Conservation (phyloP, 2,888 invertebrate genomes). For the Silvanus unidentatus region DNA sequence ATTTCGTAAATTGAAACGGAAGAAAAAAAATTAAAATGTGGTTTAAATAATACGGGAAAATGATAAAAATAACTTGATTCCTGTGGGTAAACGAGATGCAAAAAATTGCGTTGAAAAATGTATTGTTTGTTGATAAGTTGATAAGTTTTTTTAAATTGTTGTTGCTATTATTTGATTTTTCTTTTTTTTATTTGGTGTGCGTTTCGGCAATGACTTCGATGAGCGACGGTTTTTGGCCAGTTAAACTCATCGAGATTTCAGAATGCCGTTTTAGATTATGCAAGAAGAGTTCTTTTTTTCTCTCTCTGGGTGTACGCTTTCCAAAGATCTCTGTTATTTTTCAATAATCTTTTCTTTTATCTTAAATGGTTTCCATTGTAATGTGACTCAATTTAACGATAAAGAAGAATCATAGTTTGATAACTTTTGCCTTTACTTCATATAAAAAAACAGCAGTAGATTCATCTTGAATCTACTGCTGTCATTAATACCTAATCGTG, state of each 20-base stretch:
- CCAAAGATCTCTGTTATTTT: slow-evolving; percentile 26
- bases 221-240: slow-evolving; percentile 24
- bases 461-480: too few species aligned
- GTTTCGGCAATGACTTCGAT: slow-evolving; percentile 20
- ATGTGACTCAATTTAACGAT: slow-evolving; percentile 27
- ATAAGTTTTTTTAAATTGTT: slow-evolving; percentile 20
- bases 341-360: slow-evolving; percentile 28
- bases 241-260: slow-evolving; percentile 23
- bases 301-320: slow-evolving; percentile 17
- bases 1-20: too few species aligned
- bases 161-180: slow-evolving; percentile 24
- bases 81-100: slow-evolving; percentile 15
- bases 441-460: too few species aligned
- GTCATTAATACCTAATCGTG: too few species aligned
- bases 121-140: slow-evolving; percentile 14
- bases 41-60: not conserved
- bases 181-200: slow-evolving; percentile 1
- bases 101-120: slow-evolving; percentile 12
- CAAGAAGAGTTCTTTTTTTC: slow-evolving; percentile 18
- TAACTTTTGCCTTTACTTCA: slow-evolving; percentile 16
- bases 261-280: slow-evolving; percentile 25
- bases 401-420: slow-evolving; percentile 25
- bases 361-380: slow-evolving; percentile 24
- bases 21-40: too few species aligned
- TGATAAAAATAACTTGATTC: not conserved